These are phyloP conservation scores for Sepioteuthis lessoniana DNA, from an alignment of 2,888 invertebrate species.

Conservation along the genomic window DNA sequence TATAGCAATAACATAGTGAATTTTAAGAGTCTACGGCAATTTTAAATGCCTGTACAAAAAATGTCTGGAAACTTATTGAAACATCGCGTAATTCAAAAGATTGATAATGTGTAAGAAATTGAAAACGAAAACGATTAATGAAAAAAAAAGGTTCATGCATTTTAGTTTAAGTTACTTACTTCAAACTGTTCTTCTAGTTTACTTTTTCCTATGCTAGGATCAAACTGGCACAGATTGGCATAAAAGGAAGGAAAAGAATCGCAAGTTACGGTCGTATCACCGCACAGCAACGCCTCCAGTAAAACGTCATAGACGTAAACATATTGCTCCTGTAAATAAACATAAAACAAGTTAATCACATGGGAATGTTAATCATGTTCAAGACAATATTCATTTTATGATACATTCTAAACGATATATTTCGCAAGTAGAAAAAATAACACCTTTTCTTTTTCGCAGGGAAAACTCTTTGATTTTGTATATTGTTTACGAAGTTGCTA, in stretches of 20 bases:
- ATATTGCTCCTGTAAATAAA: conserved; percentile 67
- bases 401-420: neutral
- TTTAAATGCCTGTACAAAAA: too few relatives aligned
- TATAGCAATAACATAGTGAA: too few relatives aligned
- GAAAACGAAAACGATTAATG: neutral
- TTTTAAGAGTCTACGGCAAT: too few relatives aligned
- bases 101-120: neutral
- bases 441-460: too few relatives aligned
- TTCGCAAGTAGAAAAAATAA: too few relatives aligned
- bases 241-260: conserved; percentile 65
- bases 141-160: neutral
- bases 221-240: conserved; percentile 65
- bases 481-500: too few relatives aligned
- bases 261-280: conserved; percentile 66
- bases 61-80: too few relatives aligned
- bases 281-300: conserved; percentile 69
- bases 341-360: neutral
- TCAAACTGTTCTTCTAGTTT: conserved; percentile 68
- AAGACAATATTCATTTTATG: neutral
- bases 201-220: conserved; percentile 68
- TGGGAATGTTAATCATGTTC: neutral
- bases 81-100: too few relatives aligned
- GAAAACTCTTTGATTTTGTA: too few relatives aligned
- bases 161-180: conserved; percentile 51
- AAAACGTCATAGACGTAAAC: conserved; percentile 70